Evolutionary conservation across 2,113 vertebrate genomes (phyloP).

Genomic region (Synodontis membranacea): DNA sequence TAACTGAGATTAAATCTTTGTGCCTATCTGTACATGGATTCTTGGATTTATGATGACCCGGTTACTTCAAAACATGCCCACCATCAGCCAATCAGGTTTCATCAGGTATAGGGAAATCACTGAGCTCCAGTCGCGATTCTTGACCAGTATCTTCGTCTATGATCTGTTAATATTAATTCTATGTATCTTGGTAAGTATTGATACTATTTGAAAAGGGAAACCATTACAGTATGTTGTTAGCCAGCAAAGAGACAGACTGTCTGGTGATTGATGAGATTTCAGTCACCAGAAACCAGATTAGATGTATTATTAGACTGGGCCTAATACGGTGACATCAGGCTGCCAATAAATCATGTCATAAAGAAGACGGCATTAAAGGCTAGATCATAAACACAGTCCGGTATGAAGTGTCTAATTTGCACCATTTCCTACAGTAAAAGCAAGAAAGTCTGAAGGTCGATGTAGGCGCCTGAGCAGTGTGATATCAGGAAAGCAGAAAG

Average conservation of each 20-base stretch:
- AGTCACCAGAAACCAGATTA: constrained; percentile 56
- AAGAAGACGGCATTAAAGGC: constrained; percentile 54
- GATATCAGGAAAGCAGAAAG: constrained; percentile 33
- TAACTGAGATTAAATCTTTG: no score
- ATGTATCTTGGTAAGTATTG: background rate
- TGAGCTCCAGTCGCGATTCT: no score
- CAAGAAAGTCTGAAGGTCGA: constrained; percentile 51
- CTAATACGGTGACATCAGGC: constrained; percentile 48
- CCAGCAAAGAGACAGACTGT: background rate
- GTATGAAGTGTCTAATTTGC: constrained; percentile 6
- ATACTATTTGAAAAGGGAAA: background rate
- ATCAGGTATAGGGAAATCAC: background rate
- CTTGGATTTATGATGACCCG: background rate
- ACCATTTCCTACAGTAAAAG: background rate
- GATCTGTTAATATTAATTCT: background rate
- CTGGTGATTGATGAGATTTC: constrained; percentile 6
- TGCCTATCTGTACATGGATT: background rate
- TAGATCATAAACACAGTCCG: constrained; percentile 10
- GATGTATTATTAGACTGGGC: constrained; percentile 57
- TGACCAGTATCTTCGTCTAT: no score
- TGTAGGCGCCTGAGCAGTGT: constrained; percentile 18
- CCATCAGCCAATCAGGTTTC: background rate
- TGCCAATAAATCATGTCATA: constrained; percentile 24
- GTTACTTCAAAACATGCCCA: background rate
- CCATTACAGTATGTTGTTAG: background rate